Conservation (phyloP, 2,113 vertebrate species). For the Amblyornis subalaris region DNA sequence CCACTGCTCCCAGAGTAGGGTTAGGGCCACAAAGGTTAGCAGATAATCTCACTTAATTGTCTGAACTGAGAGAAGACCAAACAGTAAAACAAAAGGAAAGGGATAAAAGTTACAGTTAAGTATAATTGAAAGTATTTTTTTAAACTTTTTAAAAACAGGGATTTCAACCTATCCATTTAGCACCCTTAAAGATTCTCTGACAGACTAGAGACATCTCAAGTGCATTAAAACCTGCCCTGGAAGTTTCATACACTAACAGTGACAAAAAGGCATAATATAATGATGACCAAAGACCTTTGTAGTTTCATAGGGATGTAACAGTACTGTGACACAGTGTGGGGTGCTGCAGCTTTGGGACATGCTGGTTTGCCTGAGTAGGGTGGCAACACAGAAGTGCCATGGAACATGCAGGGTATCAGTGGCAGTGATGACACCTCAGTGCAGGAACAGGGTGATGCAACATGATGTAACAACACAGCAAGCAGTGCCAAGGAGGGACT, state of each 20-base stretch:
- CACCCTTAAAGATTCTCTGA: neutral
- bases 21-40: neutral
- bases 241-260: neutral
- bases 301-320: neutral
- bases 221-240: neutral
- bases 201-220: neutral
- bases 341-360: neutral
- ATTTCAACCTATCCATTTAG: neutral
- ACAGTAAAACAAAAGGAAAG: neutral
- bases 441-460: neutral
- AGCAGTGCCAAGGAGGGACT: neutral
- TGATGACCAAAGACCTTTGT: neutral
- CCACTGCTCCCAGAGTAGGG: neutral
- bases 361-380: neutral
- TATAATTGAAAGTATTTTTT: neutral
- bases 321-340: neutral
- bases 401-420: neutral
- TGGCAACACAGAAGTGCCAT: neutral
- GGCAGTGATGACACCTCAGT: neutral
- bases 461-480: neutral
- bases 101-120: neutral
- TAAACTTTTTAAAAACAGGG: neutral
- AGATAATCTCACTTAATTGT: neutral
- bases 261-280: neutral
- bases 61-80: neutral